Base-by-base conservation (phyloP, 1,140 invertebrate genomes). In the Pseudoatta argentina region DNA sequence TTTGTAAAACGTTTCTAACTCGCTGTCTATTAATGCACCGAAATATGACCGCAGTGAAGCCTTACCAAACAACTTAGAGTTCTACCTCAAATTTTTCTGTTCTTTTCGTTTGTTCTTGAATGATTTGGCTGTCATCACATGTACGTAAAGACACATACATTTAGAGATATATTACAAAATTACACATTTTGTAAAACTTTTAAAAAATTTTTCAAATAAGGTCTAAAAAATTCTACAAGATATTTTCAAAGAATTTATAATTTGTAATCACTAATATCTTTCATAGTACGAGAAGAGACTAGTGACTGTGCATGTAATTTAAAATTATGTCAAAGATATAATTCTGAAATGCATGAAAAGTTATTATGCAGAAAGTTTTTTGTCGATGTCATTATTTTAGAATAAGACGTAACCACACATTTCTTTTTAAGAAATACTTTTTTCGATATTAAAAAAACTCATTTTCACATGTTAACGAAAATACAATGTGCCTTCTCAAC, bases 81-180 rank as follows among this genome's bases (percentile, higher is more conserved):
- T 51, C 53, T 39, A 75, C 30, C 72, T 75, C 14, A 34, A 7
- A 59, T 57, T 59, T 75, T 75, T 39, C 7, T 73, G 7, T 0
- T 39, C 34, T 57, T 73, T 34, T 55, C 12, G 12, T 30, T 30
- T 5, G 27, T 69, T n/a, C 27, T 79, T 21, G 48, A 21, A 48
- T 48, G 27, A 8, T 44, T 79, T 14, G 8, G 5, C 21, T 64
- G 12, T 79, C 27, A 57, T 30, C 24, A 24, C 59, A 53, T 21
- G 1, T 30, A 12, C 14, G 7, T 16, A n/a, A 44, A 76, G 12
- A 61, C 10, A 48, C 16, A 48, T 34, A 63, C 12, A 76, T 24
- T 39, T 39, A 1, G 0, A 63, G 16, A 27, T 3, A 48, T 14
- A 24, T 24, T 24, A 63, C 16, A 7, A 14, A 51, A 64, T 0